A percentile compares a stretch with the other conserved stretches of the same genome.
Conservation (phyloP, 1,140 invertebrate species). For the Cheumatopsyche charites region DNA sequence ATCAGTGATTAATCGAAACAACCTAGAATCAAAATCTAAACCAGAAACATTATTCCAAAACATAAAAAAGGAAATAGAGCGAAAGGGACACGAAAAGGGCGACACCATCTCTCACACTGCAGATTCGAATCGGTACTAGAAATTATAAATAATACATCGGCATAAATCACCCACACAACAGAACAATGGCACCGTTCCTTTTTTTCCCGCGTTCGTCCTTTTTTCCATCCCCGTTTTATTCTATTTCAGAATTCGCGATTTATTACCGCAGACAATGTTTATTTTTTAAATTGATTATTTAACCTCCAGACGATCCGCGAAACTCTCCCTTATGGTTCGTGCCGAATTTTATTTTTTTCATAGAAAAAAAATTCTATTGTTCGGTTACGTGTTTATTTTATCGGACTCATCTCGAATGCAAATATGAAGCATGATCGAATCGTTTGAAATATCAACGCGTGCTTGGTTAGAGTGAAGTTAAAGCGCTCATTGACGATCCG, state of each 20-base stretch:
- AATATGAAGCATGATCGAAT: no score
- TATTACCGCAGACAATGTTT: constrained; percentile 15
- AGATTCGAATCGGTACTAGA: constrained; percentile 36
- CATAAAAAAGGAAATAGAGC: background rate
- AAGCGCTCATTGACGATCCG: no score
- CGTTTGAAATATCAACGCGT: no score
- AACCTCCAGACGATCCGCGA: constrained; percentile 16
- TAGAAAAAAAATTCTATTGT: no score
- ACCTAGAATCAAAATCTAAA: no score
- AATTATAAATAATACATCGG: constrained; percentile 32
- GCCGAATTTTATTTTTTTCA: background rate
- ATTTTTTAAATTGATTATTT: constrained; percentile 22
- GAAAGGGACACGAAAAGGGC: constrained; percentile 19
- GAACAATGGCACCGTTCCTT: background rate
- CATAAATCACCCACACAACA: constrained; percentile 22
- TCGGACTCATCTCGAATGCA: no score
- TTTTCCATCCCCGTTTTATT: constrained; percentile 6
- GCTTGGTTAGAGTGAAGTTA: no score
- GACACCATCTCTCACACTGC: constrained; percentile 30
- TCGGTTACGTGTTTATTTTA: no score
- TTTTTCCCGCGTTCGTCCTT: background rate
- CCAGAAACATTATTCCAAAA: background rate
- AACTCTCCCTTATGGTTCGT: background rate
- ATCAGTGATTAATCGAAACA: no score
- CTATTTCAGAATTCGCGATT: constrained; percentile 18